Base-by-base conservation (phyloP, 2,888 invertebrate species). In the Parnassius orleans region DNA sequence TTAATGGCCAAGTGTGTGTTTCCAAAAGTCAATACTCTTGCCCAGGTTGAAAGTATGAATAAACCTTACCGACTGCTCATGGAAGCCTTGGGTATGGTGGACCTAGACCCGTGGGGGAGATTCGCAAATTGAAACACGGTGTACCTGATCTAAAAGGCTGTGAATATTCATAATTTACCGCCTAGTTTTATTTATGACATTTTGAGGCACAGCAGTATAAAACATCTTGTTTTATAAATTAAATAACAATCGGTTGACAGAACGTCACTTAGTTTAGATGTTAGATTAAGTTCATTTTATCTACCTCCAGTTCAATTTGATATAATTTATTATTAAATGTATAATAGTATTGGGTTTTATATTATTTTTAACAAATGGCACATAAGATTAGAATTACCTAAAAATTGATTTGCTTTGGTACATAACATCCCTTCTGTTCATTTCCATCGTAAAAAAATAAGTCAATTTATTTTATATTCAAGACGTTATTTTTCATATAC, bases 1-100 rank as follows among this genome's bases (percentile, higher is more conserved):
- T 93, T 75, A 93, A 93, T 70, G 93, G 93, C 0, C 92, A 93
- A 69, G 77, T 92, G 52, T 94, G 94, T 72, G 92, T 93, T 10
- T 76, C 87, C 9, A 79, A 81, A 15, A 74, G 74, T 5, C 84
- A 85, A 59, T 93, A 90, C 70, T 70, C 84, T 1, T 93, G 93
- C 68, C 92, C 91, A 9, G 89, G 86, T 58, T 90, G 89, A 87
- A 68, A 68, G 51, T 51, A 5, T 1, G 33, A 33, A 5, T 5
- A 33, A 7, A 33, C 46, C 53, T 24, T 53, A 52, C 57, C 61
- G 69, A 65, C 57, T 53, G 64, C 61, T 64, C 53, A 61, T 53
- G 50, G 53, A 47, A n/a, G 55, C 65, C 47, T 44, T 48, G 53
- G 56, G 59, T 58, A 61, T 61, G 66, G 68, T 62, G 67, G 68